phyloP scores from a whole-genome alignment of 1,140 invertebrate genomes.

The Holotrichia oblita region DNA sequence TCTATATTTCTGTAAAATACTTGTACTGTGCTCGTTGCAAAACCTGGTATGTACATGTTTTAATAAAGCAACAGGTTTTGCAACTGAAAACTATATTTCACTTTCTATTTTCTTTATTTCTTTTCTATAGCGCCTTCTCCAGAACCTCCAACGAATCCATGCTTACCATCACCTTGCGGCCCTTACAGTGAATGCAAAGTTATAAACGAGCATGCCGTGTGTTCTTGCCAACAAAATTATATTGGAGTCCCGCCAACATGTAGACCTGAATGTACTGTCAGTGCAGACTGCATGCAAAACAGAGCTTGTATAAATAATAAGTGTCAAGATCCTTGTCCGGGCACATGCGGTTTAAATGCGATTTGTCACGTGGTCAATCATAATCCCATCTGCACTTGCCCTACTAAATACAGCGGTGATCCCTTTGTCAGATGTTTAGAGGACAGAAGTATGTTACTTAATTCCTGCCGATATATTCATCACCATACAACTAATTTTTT shows the following conservation, averaged over 20 bases:
- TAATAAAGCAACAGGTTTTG: background rate
- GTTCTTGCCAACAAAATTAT: constrained; percentile 74
- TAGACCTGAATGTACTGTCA: constrained; percentile 78
- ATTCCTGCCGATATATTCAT: constrained; percentile 47
- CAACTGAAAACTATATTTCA: background rate
- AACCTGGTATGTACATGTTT: background rate
- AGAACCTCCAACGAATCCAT: constrained; percentile 67
- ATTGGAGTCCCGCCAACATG: constrained; percentile 76
- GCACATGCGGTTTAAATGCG: constrained; percentile 78
- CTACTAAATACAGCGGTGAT: constrained; percentile 74
- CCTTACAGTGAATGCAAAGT: constrained; percentile 76
- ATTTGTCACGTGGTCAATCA: constrained; percentile 79
- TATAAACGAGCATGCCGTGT: constrained; percentile 72
- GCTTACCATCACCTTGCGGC: constrained; percentile 74
- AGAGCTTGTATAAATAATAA: constrained; percentile 77
- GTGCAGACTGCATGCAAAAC: constrained; percentile 76
- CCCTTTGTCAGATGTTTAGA: constrained; percentile 74
- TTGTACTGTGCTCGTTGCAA: background rate
- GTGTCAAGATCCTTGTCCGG: constrained; percentile 80
- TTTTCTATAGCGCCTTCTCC: constrained; percentile 60
- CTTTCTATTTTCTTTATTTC: constrained; percentile 57
- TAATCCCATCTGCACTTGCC: constrained; percentile 80
- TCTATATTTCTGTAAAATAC: background rate
- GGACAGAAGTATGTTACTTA: constrained; percentile 65
- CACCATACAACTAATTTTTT: constrained; percentile 49